phyloP scores from a whole-genome alignment of 2,888 invertebrate species.

The Eupithecia centaureata region DNA sequence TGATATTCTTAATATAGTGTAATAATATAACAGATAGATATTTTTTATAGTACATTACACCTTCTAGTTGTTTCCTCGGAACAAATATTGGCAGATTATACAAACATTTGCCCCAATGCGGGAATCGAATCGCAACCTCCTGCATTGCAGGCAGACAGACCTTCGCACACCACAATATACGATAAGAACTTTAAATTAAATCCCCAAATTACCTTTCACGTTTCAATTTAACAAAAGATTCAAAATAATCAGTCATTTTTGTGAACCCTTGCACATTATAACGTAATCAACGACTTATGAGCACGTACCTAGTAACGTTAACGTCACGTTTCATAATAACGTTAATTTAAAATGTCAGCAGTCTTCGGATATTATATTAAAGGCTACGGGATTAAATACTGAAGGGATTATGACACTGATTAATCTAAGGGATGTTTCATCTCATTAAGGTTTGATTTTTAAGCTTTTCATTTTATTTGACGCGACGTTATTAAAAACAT shows the following conservation, averaged over 20 bases:
- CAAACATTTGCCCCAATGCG: too few species aligned
- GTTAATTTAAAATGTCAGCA: conserved; percentile 42
- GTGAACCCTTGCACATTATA: neutral
- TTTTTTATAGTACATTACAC: too few species aligned
- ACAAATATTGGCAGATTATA: too few species aligned
- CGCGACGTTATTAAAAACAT: neutral
- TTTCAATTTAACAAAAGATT: neutral
- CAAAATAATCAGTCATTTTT: neutral
- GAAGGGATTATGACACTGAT: conserved; percentile 35
- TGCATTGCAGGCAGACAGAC: too few species aligned
- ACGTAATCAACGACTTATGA: neutral
- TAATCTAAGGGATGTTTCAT: conserved; percentile 29
- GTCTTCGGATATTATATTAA: conserved; percentile 35
- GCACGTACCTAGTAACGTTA: conserved; percentile 22
- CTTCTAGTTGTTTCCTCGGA: too few species aligned
- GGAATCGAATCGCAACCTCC: too few species aligned
- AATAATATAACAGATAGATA: too few species aligned
- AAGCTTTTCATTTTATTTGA: conserved; percentile 10
- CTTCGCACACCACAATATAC: too few species aligned
- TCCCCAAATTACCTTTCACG: neutral
- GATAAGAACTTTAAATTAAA: too few species aligned
- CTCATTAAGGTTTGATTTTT: conserved; percentile 27
- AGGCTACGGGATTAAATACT: conserved; percentile 32
- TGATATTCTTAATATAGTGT: too few species aligned
- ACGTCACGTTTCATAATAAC: conserved; percentile 27